A percentile compares a stretch with the other conserved stretches of the same genome.
Evolutionary conservation across 2,888 invertebrate species (phyloP).

Genomic region (Tipula vernalis): DNA sequence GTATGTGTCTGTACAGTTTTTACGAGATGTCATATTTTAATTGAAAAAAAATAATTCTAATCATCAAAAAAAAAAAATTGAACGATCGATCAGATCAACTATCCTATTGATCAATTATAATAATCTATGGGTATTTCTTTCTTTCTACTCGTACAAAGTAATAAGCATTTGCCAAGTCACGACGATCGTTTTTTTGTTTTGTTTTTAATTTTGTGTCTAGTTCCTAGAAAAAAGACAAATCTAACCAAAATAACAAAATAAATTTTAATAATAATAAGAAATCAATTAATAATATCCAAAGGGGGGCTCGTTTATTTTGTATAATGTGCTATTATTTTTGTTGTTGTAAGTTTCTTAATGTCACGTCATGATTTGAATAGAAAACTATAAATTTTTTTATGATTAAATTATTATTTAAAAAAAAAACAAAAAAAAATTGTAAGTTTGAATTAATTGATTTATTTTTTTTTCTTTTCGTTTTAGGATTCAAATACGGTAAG

Average conservation of each 20-base stretch:
- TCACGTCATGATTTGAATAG: background rate
- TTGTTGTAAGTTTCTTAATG: background rate
- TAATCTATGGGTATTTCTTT: background rate
- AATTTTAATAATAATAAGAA: background rate
- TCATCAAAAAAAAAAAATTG: background rate
- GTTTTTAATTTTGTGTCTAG: background rate
- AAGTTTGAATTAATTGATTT: background rate
- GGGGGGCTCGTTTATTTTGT: background rate
- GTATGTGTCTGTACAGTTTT: background rate
- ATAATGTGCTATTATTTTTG: background rate
- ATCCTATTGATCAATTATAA: background rate
- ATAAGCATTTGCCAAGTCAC: background rate
- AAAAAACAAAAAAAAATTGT: background rate
- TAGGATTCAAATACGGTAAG: slow-evolving; percentile 4
- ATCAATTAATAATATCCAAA: slow-evolving; percentile 4
- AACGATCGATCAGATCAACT: background rate
- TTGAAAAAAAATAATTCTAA: background rate
- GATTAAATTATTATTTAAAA: background rate
- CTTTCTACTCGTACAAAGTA: background rate
- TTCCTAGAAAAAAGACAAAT: background rate
- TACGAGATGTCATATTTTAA: background rate
- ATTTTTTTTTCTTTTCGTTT: background rate
- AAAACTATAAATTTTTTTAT: background rate
- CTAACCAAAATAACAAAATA: background rate
- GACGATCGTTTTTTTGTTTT: background rate